Evolutionary conservation across 2,797 vertebrate species (phyloP), one percentile per base, ranked within the genome.

Genomic region (Manis pentadactyla): DNA sequence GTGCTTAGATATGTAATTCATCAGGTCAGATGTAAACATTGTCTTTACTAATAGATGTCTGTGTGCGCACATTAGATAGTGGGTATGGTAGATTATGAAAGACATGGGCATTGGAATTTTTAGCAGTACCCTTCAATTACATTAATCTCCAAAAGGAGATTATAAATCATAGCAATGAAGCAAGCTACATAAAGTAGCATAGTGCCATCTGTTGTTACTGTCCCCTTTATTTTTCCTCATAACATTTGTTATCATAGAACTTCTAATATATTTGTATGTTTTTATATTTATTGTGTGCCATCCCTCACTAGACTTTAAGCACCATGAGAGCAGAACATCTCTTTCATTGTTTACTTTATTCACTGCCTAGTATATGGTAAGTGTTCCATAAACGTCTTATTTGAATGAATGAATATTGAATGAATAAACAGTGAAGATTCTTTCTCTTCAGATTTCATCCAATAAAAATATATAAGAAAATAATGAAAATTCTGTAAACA

Each of bases 401-500:
- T 90, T 69, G n/a, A 75, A 81, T 63, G 53, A 71, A 17, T 46
- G 55, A 68, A 49, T 55, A 68, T 27, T 74, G 12, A 75, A 25
- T 64, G 61, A 79, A n/a, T 59, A 59, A 59, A 84, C 8, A 81
- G 29, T 79, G 39, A 37, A 12, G 13, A 66, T 13, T 69, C 17
- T 75, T 95, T 68, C 29, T 75, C 93, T 90, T 61, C 49, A 68
- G 12, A 61, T 78, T 75, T 92, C 7, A 49, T 74, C 75, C 27
- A 75, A 81, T 31, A 78, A 5, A 95, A 92, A 68, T 37, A 19
- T 73, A 53, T n/a, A 57, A 42, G 19, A 69, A 88, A 49, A 64
- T 63, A 74, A 15, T 64, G 1, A 84, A 91, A 92, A 90, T 25
- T 97, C 12, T 71, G 7, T 84, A 85, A 90, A 92, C 51, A 93